Evolutionary conservation across 2,888 invertebrate genomes (phyloP).

Genomic region (Harpalus rufipes): DNA sequence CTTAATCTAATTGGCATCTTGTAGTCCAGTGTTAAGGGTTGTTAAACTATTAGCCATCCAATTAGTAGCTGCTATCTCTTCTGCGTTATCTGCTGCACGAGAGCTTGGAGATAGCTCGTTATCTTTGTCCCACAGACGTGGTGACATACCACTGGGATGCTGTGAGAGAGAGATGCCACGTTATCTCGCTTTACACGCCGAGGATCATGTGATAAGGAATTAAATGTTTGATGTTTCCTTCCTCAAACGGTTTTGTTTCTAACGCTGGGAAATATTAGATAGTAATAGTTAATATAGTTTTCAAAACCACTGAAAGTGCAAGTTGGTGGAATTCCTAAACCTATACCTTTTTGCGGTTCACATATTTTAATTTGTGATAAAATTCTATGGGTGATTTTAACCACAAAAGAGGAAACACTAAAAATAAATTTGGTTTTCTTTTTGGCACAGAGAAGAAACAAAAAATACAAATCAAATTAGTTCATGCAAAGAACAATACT

Average conservation of each 20-base stretch:
- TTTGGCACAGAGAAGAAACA: background rate
- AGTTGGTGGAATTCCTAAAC: background rate
- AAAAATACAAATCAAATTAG: background rate
- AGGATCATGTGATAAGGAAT: conserved; percentile 33
- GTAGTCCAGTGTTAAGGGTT: conserved; percentile 26
- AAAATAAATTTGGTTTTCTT: background rate
- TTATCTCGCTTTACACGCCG: conserved; percentile 43
- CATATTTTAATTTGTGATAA: background rate
- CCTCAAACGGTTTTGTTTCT: conserved; percentile 14
- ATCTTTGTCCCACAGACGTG: conserved; percentile 32
- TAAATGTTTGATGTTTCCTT: conserved; percentile 29
- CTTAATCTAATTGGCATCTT: background rate
- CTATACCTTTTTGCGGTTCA: background rate
- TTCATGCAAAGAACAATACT: too few relatives aligned
- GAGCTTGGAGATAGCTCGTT: conserved; percentile 24
- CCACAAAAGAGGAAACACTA: background rate
- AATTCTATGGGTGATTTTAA: background rate
- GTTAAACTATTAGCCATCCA: conserved; percentile 42
- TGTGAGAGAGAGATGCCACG: conserved; percentile 24
- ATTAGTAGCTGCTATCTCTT: conserved; percentile 30
- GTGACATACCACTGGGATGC: conserved; percentile 28
- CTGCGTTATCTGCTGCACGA: conserved; percentile 22
- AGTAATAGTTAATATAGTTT: too few relatives aligned
- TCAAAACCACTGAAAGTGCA: background rate
- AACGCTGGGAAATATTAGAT: background rate